Evolutionary conservation across 1,140 invertebrate genomes (phyloP).

Genomic region (Phenacoccus solenopsis): DNA sequence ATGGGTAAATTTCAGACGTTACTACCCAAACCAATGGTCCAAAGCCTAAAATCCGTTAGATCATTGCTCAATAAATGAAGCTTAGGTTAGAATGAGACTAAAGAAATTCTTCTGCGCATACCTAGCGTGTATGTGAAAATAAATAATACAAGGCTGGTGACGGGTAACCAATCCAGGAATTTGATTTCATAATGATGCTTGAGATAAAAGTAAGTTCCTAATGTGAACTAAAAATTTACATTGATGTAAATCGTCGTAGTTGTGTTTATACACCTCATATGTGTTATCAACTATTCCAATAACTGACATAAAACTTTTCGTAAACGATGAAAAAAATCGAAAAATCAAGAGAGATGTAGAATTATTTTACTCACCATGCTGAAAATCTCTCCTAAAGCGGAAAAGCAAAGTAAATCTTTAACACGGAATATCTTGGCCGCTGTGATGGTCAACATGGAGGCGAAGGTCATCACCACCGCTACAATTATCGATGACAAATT

Average conservation of each 20-base stretch:
- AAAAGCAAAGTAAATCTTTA: slow-evolving; percentile 49
- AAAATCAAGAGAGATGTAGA: too few relatives aligned
- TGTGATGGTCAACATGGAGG: slow-evolving; percentile 51
- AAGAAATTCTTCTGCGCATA: slow-evolving; percentile 20
- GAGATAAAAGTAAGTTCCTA: slow-evolving; percentile 48
- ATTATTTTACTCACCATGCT: background rate
- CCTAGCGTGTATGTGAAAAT: slow-evolving; percentile 50
- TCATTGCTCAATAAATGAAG: too few relatives aligned
- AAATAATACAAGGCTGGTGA: slow-evolving; percentile 47
- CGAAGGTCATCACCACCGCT: slow-evolving; percentile 55
- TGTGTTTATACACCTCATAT: too few relatives aligned
- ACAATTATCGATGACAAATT: slow-evolving; percentile 54
- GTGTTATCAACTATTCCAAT: too few relatives aligned
- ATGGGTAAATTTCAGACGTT: slow-evolving; percentile 67
- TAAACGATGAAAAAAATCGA: too few relatives aligned
- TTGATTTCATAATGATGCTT: slow-evolving; percentile 34
- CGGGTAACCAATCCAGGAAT: slow-evolving; percentile 45
- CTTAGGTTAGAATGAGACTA: too few relatives aligned
- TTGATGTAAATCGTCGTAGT: too few relatives aligned
- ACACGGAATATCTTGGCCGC: slow-evolving; percentile 63
- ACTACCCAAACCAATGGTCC: slow-evolving; percentile 75
- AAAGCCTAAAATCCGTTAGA: slow-evolving; percentile 49
- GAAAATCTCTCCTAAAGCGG: background rate
- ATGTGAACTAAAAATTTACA: too few relatives aligned
- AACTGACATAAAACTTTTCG: too few relatives aligned